Conservation (phyloP, 2,797 vertebrate species). For the Cossypha heuglini region DNA sequence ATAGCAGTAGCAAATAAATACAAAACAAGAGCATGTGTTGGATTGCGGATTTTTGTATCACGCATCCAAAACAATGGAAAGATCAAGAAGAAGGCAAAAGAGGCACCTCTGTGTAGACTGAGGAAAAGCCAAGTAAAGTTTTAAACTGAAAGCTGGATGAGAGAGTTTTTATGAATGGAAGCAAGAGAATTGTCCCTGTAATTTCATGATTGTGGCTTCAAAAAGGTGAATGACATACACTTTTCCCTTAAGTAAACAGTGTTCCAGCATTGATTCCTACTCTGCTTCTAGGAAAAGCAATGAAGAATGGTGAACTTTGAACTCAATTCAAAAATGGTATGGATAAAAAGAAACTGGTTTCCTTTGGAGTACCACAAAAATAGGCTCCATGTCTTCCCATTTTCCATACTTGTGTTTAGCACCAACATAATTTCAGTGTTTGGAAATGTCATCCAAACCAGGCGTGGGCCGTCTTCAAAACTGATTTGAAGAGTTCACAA, state of each 20-base stretch:
- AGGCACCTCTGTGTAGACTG: background rate
- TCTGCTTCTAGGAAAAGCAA: background rate
- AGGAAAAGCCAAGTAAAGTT: background rate
- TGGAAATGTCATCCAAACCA: background rate
- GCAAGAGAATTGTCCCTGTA: background rate
- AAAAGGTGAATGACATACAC: background rate
- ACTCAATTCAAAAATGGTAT: background rate
- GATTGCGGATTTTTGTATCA: background rate
- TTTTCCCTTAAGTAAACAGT: background rate
- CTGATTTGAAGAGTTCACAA: background rate
- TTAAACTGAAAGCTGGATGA: background rate
- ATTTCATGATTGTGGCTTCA: background rate
- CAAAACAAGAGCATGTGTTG: rapidly evolving
- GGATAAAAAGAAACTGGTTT: background rate
- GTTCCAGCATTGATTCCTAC: background rate
- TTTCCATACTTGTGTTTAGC: background rate
- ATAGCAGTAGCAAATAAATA: background rate
- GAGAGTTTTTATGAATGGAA: background rate
- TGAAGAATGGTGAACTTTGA: background rate
- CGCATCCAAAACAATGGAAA: background rate
- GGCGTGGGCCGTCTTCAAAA: background rate
- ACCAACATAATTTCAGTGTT: background rate
- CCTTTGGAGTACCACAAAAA: background rate
- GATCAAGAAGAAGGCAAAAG: background rate
- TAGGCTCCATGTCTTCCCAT: background rate